Evolutionary conservation across 1,140 invertebrate genomes (phyloP), one percentile per base, ranked within the genome.

Genomic region (Colletes gigas): DNA sequence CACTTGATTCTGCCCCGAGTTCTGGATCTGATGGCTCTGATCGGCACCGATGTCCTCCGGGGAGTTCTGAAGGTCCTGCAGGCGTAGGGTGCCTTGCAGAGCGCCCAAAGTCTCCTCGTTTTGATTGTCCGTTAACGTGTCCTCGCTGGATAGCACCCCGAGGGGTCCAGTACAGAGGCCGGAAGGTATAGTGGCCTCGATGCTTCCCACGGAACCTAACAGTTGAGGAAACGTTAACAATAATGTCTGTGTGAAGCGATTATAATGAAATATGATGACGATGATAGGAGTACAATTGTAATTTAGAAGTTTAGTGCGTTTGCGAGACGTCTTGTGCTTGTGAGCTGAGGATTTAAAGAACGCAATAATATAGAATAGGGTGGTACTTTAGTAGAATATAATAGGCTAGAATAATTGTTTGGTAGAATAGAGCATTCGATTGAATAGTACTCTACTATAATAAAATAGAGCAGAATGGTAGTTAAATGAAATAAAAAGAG

Each of bases 161-260:
- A 93, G 82, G 3, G 92, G 84, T 69, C 90, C 90, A 7, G 90
- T 73, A 75, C 93, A 93, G 9, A 93, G 87, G 62, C 90, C 91
- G 75, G 91, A 90, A 44, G 93, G 92, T 83, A 93, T 93, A 10
- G 89, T 93, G 41, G 93, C 93, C 87, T 93, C 93, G 83, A 93
- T 93, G 78, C 90, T 93, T 68, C 92, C 92, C 59, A 93, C 92
- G 68, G 92, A 90, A 82, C 91, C 92, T 93, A 66, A 52, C 3
- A 67, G 55, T 54, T 0, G 5, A 52, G 50, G 10, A 63, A n/a
- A 63, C 4, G 17, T 63, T 30, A 21, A 30, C 19, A 21, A 10
- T 4, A 44, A 52, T 17, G 12, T 68, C 9, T 19, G 17, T 19
- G 39, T 19, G 52, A 68, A 68, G 21, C 7, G 9, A 68, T 10